Evolutionary conservation across 2,797 vertebrate genomes (phyloP), one percentile per base, ranked within the genome.

Genomic region (Peromyscus aztecus): DNA sequence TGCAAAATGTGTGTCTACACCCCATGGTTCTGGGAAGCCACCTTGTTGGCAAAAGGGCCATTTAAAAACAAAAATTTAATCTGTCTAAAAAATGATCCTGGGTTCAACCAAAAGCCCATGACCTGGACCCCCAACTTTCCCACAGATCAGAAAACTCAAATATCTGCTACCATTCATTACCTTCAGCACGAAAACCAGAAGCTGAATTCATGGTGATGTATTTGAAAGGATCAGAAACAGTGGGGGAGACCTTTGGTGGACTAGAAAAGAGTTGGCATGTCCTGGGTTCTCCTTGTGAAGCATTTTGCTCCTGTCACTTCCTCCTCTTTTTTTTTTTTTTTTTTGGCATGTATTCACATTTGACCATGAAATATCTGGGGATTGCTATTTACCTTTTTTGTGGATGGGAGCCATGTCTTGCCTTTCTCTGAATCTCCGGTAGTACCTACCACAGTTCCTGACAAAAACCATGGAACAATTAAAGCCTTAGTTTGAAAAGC

Each of bases 301-400:
- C 52, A 40, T 93, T 87, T 80, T 82, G 19, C 8, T 34, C 65
- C 82, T 86, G 65, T 80, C 69, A n/a, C 11, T 27, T n/a, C 4
- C 29, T 19, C 16, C 52, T 5, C 14, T 52, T 34, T 43, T 52
- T 24, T 71, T 61, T 49, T 49, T 40, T 40, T 52, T 24, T 71
- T 61, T 31, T 40, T 59, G 71, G 63, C 89, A 43, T 71, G 24
- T 90, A 31, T 52, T 91, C 83, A 81, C 65, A 23, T 78, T 92
- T 75, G 80, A 24, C 80, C 61, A 17, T 93, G 90, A 82, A 90
- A 52, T 83, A 59, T 88, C 59, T 89, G 43, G 11, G 34, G 19
- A 46, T 93, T 93, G 65, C 91, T 96, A 46, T 59, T 73, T 87
- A 95, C 73, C 78, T 94, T 94, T 34, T 29, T 95, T 83, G 76